Conservation (phyloP, 2,888 invertebrate genomes). For the Sinotaia quadrata region DNA sequence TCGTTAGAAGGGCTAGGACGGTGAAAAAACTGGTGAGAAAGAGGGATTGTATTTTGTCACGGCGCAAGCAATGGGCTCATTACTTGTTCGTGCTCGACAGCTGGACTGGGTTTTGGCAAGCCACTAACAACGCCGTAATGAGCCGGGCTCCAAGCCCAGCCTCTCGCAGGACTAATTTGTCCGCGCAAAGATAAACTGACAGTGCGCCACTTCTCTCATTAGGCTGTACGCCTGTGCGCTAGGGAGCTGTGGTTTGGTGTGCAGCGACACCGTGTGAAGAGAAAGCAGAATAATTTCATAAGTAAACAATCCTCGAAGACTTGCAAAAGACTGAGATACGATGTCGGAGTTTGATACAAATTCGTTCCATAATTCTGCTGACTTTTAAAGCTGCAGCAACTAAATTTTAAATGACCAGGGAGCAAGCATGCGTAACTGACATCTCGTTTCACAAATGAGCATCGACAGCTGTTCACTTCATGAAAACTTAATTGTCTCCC, state of each 20-base stretch:
- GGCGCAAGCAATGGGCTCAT: constrained; percentile 7
- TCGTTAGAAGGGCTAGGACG: constrained; percentile 19
- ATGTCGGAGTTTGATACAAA: no score
- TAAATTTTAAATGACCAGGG: no score
- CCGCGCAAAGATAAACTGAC: constrained; percentile 36
- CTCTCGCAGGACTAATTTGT: constrained; percentile 34
- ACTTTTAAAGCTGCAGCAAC: no score
- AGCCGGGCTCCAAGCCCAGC: constrained; percentile 3
- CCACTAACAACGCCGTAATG: constrained; percentile 24
- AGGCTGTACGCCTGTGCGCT: not conserved
- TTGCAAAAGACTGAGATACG: no score
- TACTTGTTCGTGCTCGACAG: constrained; percentile 5
- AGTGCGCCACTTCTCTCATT: constrained; percentile 31
- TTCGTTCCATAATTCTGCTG: no score
- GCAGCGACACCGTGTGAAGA: no score
- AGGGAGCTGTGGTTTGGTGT: not conserved
- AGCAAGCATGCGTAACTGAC: no score
- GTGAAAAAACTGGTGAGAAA: not conserved
- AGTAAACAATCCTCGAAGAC: no score
- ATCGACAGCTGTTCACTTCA: no score
- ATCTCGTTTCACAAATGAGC: no score
- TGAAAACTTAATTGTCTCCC: no score
- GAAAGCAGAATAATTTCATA: no score
- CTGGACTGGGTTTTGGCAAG: not conserved
- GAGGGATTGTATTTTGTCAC: constrained; percentile 3